phyloP scores from a whole-genome alignment of 2,797 vertebrate species.

The Microctenopoma stevenorrisi region DNA sequence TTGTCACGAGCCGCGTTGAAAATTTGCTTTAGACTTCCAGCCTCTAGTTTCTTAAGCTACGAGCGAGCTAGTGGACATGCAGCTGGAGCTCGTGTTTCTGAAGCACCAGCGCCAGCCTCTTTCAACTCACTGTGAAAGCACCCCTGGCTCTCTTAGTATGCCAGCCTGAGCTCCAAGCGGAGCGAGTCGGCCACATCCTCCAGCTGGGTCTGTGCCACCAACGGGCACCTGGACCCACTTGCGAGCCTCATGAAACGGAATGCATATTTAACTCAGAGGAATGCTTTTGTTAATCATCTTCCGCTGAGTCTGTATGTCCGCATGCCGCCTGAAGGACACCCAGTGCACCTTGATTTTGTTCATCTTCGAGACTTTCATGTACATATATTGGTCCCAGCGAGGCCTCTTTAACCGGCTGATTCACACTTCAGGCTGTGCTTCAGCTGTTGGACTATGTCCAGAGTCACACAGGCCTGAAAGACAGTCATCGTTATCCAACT shows the following conservation, averaged over 20 bases:
- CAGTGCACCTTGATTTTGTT: slow-evolving; percentile 29
- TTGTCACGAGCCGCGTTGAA: slow-evolving; percentile 12
- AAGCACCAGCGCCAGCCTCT: slow-evolving; percentile 61
- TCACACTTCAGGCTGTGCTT: slow-evolving; percentile 58
- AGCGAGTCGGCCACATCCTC: slow-evolving; percentile 76
- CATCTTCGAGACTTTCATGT: slow-evolving; percentile 37
- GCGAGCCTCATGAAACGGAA: slow-evolving; percentile 68
- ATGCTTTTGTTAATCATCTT: slow-evolving; percentile 30
- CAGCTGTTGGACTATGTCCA: slow-evolving; percentile 72
- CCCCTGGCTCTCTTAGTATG: slow-evolving; percentile 79
- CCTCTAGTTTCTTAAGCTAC: slow-evolving; percentile 31
- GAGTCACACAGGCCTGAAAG: slow-evolving; percentile 72
- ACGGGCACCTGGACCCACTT: slow-evolving; percentile 78
- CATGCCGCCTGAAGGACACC: slow-evolving; percentile 10
- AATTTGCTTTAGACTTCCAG: slow-evolving; percentile 43
- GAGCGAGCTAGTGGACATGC: slow-evolving; percentile 61
- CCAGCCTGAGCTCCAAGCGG: slow-evolving; percentile 72
- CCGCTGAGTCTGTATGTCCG: neutral
- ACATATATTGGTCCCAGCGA: slow-evolving; percentile 11
- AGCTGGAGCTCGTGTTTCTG: slow-evolving; percentile 74
- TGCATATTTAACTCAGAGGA: slow-evolving; percentile 69
- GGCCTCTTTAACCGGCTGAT: slow-evolving; percentile 38
- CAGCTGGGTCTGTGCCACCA: slow-evolving; percentile 78
- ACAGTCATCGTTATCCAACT: slow-evolving; percentile 77
- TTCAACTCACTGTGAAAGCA: slow-evolving; percentile 73